Evolutionary conservation across 2,113 vertebrate genomes (phyloP).

Genomic region (Amblyornis subalaris): DNA sequence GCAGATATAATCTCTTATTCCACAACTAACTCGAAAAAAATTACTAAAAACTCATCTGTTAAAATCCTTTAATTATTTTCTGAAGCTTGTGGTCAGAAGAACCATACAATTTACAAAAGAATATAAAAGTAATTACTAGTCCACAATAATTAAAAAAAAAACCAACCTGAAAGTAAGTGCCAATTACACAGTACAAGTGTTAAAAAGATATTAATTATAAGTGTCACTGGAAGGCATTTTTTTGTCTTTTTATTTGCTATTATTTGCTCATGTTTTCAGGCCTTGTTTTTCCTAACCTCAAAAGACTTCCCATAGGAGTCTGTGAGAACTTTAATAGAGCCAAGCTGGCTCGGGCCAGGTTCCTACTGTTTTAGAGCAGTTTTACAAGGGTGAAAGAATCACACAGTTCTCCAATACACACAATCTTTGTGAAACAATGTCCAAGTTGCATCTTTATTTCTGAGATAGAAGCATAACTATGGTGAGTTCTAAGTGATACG

Average conservation of each 20-base stretch:
- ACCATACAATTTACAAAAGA: not conserved
- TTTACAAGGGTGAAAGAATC: not conserved
- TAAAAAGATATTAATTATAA: not conserved
- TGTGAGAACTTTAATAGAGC: not conserved
- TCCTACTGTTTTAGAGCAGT: not conserved
- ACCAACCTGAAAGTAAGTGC: not conserved
- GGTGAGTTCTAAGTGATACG: not conserved
- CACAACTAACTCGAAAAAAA: not conserved
- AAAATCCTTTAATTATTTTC: not conserved
- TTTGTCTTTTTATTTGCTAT: not conserved
- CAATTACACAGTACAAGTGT: not conserved
- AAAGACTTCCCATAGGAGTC: not conserved
- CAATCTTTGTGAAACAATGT: not conserved
- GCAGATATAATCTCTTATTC: not conserved
- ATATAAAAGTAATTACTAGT: not conserved
- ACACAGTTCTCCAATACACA: not conserved
- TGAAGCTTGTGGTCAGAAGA: not conserved
- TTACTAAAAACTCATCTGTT: not conserved
- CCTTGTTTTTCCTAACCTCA: not conserved
- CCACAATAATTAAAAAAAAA: not conserved
- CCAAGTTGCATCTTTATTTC: not conserved
- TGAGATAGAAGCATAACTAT: not conserved
- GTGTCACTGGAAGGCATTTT: not conserved
- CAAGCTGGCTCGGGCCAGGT: not conserved
- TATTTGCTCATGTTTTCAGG: not conserved